Conservation (phyloP, 2,797 vertebrate species). For the Rhinichthys osculus region DNA sequence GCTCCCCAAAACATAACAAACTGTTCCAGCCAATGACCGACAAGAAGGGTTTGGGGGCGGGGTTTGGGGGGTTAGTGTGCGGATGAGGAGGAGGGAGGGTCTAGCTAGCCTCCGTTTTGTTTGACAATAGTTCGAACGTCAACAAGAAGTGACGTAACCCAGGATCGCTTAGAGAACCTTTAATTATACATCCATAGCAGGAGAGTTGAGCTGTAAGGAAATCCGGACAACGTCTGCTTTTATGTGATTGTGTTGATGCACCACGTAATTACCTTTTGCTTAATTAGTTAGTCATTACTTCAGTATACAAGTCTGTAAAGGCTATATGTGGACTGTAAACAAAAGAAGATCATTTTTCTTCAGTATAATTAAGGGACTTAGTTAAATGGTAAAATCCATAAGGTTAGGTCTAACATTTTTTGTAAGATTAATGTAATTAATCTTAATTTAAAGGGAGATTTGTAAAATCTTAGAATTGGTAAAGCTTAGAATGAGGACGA, state of each 20-base stretch:
- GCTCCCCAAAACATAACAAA: too few relatives aligned
- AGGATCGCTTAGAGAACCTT: too few relatives aligned
- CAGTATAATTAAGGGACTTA: background rate
- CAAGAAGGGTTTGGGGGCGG: too few relatives aligned
- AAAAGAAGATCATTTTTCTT: background rate
- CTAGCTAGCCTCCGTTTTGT: too few relatives aligned
- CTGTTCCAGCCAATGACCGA: too few relatives aligned
- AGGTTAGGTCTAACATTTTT: background rate
- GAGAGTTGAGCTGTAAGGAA: background rate
- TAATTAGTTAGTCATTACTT: slow-evolving; percentile 21
- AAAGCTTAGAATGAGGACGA: background rate
- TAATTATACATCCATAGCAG: background rate
- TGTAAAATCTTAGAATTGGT: background rate
- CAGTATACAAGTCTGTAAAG: background rate
- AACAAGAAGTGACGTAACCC: too few relatives aligned
- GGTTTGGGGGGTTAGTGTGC: too few relatives aligned
- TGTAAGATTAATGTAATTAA: background rate
- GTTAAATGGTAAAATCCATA: background rate
- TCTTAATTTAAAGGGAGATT: background rate
- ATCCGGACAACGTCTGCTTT: background rate
- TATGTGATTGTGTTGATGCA: slow-evolving; percentile 20
- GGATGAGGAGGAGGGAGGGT: too few relatives aligned
- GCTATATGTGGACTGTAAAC: background rate
- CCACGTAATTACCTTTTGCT: slow-evolving; percentile 11
- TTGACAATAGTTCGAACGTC: too few relatives aligned